phyloP scores from a whole-genome alignment of 1,140 invertebrate genomes.

The Riptortus pedestris region DNA sequence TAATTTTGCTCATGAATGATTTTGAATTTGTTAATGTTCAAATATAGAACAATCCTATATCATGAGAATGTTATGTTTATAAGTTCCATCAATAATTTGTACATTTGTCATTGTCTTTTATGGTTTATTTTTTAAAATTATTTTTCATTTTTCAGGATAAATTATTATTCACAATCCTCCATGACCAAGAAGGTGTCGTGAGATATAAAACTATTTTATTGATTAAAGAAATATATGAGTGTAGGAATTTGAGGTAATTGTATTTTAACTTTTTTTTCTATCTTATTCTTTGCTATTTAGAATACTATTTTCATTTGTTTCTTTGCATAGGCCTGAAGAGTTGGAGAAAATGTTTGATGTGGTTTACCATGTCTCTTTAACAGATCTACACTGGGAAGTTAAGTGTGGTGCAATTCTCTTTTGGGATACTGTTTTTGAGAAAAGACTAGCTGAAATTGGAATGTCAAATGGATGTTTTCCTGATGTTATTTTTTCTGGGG shows the following conservation, averaged over 20 bases:
- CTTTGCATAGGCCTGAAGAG: background rate
- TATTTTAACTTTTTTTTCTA: too few species aligned
- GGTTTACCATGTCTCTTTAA: background rate
- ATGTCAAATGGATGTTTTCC: background rate
- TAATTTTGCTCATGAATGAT: too few species aligned
- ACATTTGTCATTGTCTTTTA: too few species aligned
- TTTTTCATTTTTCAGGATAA: background rate
- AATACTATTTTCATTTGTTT: background rate
- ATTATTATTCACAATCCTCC: background rate
- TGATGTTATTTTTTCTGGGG: background rate
- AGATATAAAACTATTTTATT: background rate
- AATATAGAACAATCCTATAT: too few species aligned
- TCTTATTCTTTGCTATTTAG: too few species aligned
- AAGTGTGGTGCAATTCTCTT: background rate
- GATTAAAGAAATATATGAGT: background rate
- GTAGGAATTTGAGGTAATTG: background rate
- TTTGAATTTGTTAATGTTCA: too few species aligned
- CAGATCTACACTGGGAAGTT: constrained; percentile 4
- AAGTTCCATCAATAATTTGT: too few species aligned
- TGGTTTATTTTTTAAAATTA: background rate
- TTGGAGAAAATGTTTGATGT: background rate
- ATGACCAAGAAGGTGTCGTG: constrained; percentile 1
- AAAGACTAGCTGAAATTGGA: background rate
- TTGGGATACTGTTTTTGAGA: constrained; percentile 3
- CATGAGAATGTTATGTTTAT: too few species aligned